Percentiles rank a stretch among this genome's conserved stretches.
Conservation (phyloP, 1,140 invertebrate species). For the Riptortus pedestris region DNA sequence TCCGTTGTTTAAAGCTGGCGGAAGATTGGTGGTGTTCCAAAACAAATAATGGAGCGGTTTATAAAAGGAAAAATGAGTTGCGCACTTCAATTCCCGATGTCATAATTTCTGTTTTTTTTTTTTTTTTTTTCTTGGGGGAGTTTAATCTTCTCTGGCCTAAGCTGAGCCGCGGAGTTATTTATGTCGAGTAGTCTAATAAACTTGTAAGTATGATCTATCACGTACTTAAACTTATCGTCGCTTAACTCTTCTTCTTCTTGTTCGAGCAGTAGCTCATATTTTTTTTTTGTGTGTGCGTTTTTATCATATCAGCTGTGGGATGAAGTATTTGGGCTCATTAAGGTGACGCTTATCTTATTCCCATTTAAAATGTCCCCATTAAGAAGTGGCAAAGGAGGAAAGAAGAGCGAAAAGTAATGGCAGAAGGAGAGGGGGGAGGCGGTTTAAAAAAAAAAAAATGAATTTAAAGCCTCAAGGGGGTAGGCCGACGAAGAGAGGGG, state of each 20-base stretch:
- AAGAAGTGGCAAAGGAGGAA: not conserved
- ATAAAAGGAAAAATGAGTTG: no score
- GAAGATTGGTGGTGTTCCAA: no score
- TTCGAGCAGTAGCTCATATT: not conserved
- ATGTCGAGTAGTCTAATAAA: not conserved
- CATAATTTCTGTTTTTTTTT: no score
- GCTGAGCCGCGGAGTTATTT: not conserved
- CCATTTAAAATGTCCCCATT: conserved; percentile 9
- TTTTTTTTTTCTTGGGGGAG: not conserved
- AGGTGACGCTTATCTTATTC: conserved; percentile 6
- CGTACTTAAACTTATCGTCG: conserved; percentile 15
- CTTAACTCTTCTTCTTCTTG: not conserved
- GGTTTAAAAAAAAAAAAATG: not conserved
- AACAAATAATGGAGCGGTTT: no score
- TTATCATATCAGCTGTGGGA: not conserved
- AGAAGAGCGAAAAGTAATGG: no score
- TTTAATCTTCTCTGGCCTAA: conserved; percentile 9
- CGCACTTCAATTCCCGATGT: no score
- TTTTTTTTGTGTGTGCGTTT: not conserved
- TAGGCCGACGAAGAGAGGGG: not conserved
- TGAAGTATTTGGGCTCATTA: not conserved
- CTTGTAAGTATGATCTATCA: conserved; percentile 18
- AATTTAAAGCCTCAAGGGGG: not conserved
- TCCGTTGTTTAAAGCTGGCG: no score
- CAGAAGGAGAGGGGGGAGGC: not conserved